phyloP scores from a whole-genome alignment of 2,888 invertebrate species.

The Xestia ashworthii region DNA sequence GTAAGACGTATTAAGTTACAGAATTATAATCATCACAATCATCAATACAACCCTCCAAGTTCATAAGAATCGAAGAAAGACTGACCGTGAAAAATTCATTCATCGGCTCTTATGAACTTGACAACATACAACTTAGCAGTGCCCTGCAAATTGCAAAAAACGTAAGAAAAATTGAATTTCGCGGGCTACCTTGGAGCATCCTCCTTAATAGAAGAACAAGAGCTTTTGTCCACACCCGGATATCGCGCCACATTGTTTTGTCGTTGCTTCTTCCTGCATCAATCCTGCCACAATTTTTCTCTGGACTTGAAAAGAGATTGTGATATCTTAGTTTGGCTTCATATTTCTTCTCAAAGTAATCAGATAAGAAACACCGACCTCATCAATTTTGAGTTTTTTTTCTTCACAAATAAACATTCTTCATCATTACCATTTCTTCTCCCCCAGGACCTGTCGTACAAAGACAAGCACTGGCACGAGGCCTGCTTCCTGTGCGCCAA shows the following conservation, averaged over 20 bases:
- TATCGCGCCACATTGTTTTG: not conserved
- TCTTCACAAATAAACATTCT: not conserved
- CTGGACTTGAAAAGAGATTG: not conserved
- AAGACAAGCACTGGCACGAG: constrained; percentile 99
- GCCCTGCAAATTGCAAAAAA: too few relatives aligned
- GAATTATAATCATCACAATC: too few relatives aligned
- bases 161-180: too few relatives aligned
- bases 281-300: not conserved
- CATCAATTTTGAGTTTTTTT: not conserved
- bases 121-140: too few relatives aligned
- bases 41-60: too few relatives aligned
- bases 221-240: not conserved
- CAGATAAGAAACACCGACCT: not conserved
- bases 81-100: too few relatives aligned
- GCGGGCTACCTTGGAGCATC: too few relatives aligned
- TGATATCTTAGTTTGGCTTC: not conserved
- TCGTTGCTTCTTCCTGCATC: not conserved
- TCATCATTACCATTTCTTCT: constrained; percentile 7
- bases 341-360: not conserved
- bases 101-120: too few relatives aligned
- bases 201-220: not conserved
- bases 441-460: constrained; percentile 99
- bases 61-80: too few relatives aligned
- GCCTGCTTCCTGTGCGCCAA: constrained; percentile 99
- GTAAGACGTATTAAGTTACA: too few relatives aligned